phyloP scores from a whole-genome alignment of 2,888 invertebrate species.

The Prionchulus punctatus region DNA sequence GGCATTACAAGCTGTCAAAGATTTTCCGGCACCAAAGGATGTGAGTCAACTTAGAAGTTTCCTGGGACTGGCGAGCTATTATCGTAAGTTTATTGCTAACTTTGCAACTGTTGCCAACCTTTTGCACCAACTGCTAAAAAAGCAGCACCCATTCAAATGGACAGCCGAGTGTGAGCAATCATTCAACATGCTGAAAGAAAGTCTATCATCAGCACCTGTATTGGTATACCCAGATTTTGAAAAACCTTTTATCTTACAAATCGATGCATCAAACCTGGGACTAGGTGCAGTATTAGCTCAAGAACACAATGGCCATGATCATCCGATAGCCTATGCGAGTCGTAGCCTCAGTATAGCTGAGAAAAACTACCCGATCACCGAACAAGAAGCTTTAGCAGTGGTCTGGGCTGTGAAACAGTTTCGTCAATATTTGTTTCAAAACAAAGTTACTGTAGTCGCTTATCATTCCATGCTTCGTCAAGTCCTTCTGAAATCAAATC shows the following conservation, averaged over 20 bases:
- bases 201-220: no score
- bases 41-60: no score
- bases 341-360: neutral
- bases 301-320: neutral
- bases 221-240: slow-evolving; percentile 6
- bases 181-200: no score
- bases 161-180: no score
- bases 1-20: no score
- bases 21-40: no score
- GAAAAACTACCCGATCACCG: neutral
- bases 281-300: slow-evolving; percentile 6
- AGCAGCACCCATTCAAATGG: no score
- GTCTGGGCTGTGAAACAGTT: slow-evolving; percentile 3
- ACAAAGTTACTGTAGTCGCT: neutral
- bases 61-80: no score
- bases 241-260: slow-evolving; percentile 5
- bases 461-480: neutral
- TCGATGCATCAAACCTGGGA: neutral
- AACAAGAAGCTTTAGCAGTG: slow-evolving; percentile 5
- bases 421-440: neutral
- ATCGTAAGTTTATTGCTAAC: no score
- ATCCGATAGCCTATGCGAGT: slow-evolving; percentile 1
- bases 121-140: no score
- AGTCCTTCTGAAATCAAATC: neutral
- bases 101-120: no score